These are phyloP conservation scores for Hirtodrosophila cameraria DNA, from an alignment of 2,888 invertebrate genomes.

Conservation along the genomic window DNA sequence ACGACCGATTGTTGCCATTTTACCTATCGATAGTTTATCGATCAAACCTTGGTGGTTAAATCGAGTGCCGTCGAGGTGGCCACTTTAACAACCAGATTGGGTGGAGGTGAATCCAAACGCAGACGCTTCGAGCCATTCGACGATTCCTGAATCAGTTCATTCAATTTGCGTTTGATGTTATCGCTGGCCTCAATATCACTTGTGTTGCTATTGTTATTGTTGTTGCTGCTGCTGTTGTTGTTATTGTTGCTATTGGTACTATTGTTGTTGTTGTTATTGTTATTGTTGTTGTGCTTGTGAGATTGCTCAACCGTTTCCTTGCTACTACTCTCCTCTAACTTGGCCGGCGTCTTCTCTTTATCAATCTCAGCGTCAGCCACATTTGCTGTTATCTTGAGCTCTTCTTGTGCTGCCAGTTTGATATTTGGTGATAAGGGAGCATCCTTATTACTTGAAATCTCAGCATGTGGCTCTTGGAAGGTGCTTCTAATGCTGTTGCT, in stretches of 20 bases:
- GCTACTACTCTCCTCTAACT: slow-evolving; percentile 36
- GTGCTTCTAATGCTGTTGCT: slow-evolving; percentile 60
- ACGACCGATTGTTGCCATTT: slow-evolving; percentile 20
- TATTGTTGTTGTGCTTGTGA: slow-evolving; percentile 30
- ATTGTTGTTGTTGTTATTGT: slow-evolving; percentile 34
- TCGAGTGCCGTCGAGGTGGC: slow-evolving; percentile 80
- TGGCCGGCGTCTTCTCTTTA: slow-evolving; percentile 2
- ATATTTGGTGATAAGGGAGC: neutral
- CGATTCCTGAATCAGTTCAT: slow-evolving; percentile 56
- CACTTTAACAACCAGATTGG: slow-evolving; percentile 45
- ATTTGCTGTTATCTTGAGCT: neutral
- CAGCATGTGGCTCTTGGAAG: slow-evolving; percentile 60
- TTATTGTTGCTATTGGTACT: slow-evolving; percentile 37
- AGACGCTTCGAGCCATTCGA: slow-evolving; percentile 60
- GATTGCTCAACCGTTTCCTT: slow-evolving; percentile 47
- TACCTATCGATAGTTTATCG: slow-evolving; percentile 5
- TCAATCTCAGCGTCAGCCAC: slow-evolving; percentile 1
- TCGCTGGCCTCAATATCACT: slow-evolving; percentile 57
- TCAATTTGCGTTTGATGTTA: slow-evolving; percentile 59
- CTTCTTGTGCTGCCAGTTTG: neutral
- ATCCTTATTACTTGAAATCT: slow-evolving; percentile 58
- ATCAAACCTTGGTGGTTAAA: slow-evolving; percentile 88
- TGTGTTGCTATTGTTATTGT: slow-evolving; percentile 50
- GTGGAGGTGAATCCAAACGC: slow-evolving; percentile 43
- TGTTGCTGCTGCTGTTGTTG: slow-evolving; percentile 47